Conservation (phyloP, 1,140 invertebrate species). For the Pseudobourletiella spinata region DNA sequence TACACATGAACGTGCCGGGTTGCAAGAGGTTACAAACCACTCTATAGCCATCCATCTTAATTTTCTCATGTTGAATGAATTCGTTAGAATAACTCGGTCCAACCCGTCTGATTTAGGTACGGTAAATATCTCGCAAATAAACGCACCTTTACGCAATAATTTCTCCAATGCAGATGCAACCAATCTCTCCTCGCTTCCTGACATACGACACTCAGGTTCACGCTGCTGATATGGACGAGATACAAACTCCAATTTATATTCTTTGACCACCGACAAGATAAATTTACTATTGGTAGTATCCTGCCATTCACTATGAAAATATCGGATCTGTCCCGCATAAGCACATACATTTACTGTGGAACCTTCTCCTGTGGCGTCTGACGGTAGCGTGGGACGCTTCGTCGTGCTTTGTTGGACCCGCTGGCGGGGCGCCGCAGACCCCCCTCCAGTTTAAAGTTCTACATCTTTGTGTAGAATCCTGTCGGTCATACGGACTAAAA, state of each 20-base stretch:
- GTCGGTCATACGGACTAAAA: too few species aligned
- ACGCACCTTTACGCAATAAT: background rate
- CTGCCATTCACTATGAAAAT: too few species aligned
- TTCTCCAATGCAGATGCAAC: too few species aligned
- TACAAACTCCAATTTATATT: background rate
- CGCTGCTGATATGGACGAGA: background rate
- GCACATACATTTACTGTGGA: too few species aligned
- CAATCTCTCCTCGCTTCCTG: background rate
- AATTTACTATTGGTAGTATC: background rate
- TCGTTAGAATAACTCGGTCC: background rate
- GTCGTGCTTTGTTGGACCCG: too few species aligned
- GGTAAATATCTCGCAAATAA: background rate
- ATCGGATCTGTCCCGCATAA: too few species aligned
- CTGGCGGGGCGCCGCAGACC: too few species aligned
- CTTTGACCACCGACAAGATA: background rate
- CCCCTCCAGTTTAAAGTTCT: too few species aligned
- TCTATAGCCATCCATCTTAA: too few species aligned
- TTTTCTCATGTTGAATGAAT: background rate
- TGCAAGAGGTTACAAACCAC: background rate
- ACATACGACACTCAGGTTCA: background rate
- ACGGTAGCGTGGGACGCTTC: too few species aligned
- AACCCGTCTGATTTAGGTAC: background rate
- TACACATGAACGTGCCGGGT: background rate
- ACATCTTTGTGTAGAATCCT: too few species aligned
- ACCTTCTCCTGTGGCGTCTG: too few species aligned